A percentile compares a stretch with the other conserved stretches of the same genome.
Conservation (phyloP, 2,113 vertebrate species). For the Leuciscus idus region DNA sequence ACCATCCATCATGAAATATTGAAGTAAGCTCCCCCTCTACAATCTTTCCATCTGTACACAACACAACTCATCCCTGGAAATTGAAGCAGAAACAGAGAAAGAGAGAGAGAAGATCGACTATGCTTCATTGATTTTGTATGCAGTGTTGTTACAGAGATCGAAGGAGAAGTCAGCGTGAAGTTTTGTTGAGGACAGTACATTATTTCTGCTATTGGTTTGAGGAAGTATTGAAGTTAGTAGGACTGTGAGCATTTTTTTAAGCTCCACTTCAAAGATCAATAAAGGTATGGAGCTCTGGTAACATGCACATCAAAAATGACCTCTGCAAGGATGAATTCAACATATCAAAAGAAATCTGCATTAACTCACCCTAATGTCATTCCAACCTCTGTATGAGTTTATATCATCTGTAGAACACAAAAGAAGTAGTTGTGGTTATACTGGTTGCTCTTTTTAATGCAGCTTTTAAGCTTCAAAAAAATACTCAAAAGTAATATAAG, state of each 20-base stretch:
- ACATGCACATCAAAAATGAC: background rate
- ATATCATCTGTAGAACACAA: background rate
- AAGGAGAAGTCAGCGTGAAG: background rate
- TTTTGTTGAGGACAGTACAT: constrained; percentile 1
- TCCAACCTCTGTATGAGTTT: background rate
- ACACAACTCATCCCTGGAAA: constrained; percentile 5
- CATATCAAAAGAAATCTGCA: background rate
- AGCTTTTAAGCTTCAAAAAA: background rate
- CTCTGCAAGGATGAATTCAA: background rate
- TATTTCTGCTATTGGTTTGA: constrained; percentile 15
- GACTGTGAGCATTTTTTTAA: background rate
- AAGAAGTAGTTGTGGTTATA: background rate
- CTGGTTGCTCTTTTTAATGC: background rate
- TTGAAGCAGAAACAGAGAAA: background rate
- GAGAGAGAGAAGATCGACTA: background rate
- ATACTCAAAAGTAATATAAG: background rate
- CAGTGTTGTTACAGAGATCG: constrained; percentile 8
- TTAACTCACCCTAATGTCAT: background rate
- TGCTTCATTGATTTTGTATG: constrained; percentile 8
- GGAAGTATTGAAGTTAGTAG: background rate
- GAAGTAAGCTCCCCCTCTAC: constrained; percentile 16
- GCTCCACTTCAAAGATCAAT: background rate
- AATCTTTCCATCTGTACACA: background rate
- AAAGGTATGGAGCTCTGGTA: background rate
- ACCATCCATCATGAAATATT: constrained; percentile 42